phyloP scores from a whole-genome alignment of 2,888 invertebrate species.

The Buathra laborator region DNA sequence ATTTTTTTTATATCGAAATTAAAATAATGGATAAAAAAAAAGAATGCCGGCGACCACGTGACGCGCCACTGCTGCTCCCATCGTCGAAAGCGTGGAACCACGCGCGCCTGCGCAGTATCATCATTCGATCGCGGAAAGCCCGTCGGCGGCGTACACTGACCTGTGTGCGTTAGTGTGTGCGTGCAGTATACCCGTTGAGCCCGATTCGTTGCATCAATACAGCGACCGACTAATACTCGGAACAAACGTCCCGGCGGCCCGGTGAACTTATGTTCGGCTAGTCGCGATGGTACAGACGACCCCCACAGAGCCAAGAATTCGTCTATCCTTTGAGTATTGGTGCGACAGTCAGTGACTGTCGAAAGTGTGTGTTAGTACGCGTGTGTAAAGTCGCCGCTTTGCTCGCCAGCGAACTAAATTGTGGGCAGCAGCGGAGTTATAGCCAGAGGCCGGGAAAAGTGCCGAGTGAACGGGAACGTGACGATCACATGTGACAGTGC shows the following conservation, averaged over 20 bases:
- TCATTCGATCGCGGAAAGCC: slow-evolving; percentile 20
- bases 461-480: slow-evolving; percentile 64
- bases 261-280: slow-evolving; percentile 41
- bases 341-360: slow-evolving; percentile 24
- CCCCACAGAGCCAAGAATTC: slow-evolving; percentile 20
- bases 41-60: slow-evolving; percentile 9
- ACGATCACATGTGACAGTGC: slow-evolving; percentile 70
- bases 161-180: neutral
- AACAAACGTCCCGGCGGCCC: slow-evolving; percentile 43
- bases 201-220: slow-evolving; percentile 4
- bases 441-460: slow-evolving; percentile 51
- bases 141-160: slow-evolving; percentile 15
- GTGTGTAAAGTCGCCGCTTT: slow-evolving; percentile 42
- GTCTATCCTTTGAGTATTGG: neutral
- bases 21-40: neutral
- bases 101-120: slow-evolving; percentile 14
- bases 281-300: slow-evolving; percentile 37
- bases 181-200: neutral
- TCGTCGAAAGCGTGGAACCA: neutral
- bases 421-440: neutral
- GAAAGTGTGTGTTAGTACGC: neutral
- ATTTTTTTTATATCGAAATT: neutral
- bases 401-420: slow-evolving; percentile 24
- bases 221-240: slow-evolving; percentile 3
- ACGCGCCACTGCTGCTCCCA: neutral